A percentile compares a stretch with the other conserved stretches of the same genome.
phyloP scores from a whole-genome alignment of 1,140 invertebrate species.

The Drosophila malerkotliana region DNA sequence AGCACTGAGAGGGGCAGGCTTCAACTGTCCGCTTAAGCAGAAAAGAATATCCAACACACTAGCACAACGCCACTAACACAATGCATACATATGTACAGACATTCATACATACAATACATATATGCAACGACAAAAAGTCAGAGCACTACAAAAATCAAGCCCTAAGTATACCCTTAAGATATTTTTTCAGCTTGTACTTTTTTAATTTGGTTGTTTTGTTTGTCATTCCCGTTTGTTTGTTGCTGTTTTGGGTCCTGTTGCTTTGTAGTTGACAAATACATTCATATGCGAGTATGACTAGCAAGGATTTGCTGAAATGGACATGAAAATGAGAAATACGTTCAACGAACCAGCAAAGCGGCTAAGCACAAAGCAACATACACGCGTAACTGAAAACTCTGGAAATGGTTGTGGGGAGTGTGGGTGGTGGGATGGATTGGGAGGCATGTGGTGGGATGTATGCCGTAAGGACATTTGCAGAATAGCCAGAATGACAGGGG shows the following conservation, averaged over 20 bases:
- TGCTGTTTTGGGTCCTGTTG: constrained; percentile 41
- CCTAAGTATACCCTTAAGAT: constrained; percentile 76
- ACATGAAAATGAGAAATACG: constrained; percentile 80
- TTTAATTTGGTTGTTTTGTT: constrained; percentile 75
- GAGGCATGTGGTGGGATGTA: background rate
- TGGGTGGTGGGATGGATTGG: too few relatives aligned
- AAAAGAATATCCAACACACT: constrained; percentile 18
- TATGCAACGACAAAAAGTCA: constrained; percentile 63
- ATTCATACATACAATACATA: background rate
- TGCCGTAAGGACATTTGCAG: constrained; percentile 2
- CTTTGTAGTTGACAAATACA: constrained; percentile 75
- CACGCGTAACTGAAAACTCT: constrained; percentile 28
- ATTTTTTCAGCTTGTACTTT: constrained; percentile 70
- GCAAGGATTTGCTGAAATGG: constrained; percentile 73
- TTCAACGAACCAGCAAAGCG: constrained; percentile 75
- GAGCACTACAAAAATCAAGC: constrained; percentile 72
- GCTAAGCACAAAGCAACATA: constrained; percentile 47
- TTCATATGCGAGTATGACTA: constrained; percentile 60
- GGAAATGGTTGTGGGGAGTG: background rate
- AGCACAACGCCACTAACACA: background rate
- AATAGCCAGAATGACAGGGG: background rate
- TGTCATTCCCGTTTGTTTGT: constrained; percentile 63
- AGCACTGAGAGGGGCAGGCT: constrained; percentile 20
- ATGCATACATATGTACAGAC: background rate
- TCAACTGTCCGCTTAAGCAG: constrained; percentile 67